Base-by-base conservation (phyloP, 2,113 vertebrate genomes). In the Ahaetulla prasina region DNA sequence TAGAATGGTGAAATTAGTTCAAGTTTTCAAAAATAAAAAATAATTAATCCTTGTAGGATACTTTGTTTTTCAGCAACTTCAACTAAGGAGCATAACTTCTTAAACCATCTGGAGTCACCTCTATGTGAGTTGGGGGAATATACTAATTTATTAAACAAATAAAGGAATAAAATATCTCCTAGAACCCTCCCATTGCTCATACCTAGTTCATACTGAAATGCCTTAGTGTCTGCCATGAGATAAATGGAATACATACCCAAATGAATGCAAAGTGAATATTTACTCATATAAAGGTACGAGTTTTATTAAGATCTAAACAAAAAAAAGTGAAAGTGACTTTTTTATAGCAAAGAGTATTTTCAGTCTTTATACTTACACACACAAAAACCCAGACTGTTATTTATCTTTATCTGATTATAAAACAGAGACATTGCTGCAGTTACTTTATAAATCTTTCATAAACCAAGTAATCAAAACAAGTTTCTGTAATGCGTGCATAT, bases 361-460 rank as follows among this genome's bases (percentile, higher is more conserved):
- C 68, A 80, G 30, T 1, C 35, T 80, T 80, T 35, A 80, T 80
- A 30, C 39, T 80, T 39, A 39, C n/a, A 80, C 4, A 20, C 2
- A 80, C 3, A 85, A 45, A 30, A 43, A 43, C 16, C 80, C n/a
- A 85, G 18, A 45, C 80, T 25, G n/a, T 74, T 35, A 23, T 35
- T 92, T 91, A 87, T 20, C 0, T 85, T 10, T 93, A 52, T 39
- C 50, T 90, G 35, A 8, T 90, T 30, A 16, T 30, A 95, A 94
- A 52, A 85, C 86, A 90, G 87, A 94, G 49, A 92, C 1, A 87
- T 60, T 39, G 30, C 6, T 93, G 16, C 89, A 74, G 30, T 30
- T 87, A 89, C n/a, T 35, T 68, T 35, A 93, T 45, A 6, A 14
- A 14, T 93, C 90, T 52, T 4, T 80, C 10, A 18, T 7, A 91